Percentiles rank a stretch among this genome's conserved stretches.
Evolutionary conservation across 2,113 vertebrate genomes (phyloP).

Genomic region (Crotalus viridis): DNA sequence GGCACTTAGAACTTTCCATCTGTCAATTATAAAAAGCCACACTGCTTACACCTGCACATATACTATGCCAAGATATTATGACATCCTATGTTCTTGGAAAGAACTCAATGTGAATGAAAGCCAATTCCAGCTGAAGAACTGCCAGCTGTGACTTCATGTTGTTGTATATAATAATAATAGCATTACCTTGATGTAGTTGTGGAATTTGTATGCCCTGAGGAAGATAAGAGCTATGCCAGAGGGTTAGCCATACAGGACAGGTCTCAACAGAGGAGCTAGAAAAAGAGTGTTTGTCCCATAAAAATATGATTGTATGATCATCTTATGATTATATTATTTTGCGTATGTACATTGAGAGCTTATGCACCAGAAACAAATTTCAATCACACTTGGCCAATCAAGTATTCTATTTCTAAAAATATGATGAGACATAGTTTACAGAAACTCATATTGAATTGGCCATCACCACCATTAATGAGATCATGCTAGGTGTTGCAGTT

Average conservation of each 20-base stretch:
- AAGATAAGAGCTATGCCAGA: neutral
- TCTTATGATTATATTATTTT: neutral
- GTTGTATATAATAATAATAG: neutral
- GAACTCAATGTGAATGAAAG: neutral
- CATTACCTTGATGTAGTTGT: neutral
- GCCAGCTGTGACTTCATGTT: neutral
- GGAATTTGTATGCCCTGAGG: neutral
- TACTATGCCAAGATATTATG: neutral
- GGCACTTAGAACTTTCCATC: neutral
- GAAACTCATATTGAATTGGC: neutral
- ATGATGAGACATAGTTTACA: neutral
- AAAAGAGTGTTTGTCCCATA: neutral
- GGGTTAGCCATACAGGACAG: neutral
- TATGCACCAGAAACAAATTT: neutral
- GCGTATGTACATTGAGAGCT: neutral
- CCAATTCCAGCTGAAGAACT: neutral
- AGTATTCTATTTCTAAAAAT: neutral
- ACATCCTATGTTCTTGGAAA: neutral
- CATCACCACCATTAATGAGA: neutral
- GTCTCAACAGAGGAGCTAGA: neutral
- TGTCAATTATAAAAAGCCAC: neutral
- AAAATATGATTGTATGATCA: neutral
- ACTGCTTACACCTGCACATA: neutral
- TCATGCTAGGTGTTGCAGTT: neutral
- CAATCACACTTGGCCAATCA: neutral